Base-by-base conservation (phyloP, 2,888 invertebrate species). In the Margaritifera margaritifera region DNA sequence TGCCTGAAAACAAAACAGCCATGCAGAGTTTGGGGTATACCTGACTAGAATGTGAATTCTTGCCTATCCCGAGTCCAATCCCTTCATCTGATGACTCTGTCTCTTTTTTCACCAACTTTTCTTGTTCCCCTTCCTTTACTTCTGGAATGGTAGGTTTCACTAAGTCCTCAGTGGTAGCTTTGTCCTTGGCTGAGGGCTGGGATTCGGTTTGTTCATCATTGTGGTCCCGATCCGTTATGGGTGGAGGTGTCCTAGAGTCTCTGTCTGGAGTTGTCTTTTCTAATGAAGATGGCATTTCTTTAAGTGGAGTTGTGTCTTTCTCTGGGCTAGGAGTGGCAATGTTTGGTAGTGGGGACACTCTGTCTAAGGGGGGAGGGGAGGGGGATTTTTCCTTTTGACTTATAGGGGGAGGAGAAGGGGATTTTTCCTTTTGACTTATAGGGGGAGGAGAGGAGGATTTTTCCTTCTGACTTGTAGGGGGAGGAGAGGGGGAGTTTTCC, bases 81-180 rank as follows among this genome's bases (percentile, higher is more conserved):
- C 83, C 83, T 66, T 84, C 83, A 69, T 83, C 84, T 5, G 82
- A 81, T 11, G 80, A 75, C 60, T 78, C 79, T 61, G 83, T 82
- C 61, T 75, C 72, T 19, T 64, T 75, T 51, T 82, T 78, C 31
- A 64, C 77, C 31, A 31, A 42, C 18, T 54, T 52, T n/a, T 68
- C 67, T 25, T 53, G 42, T 56, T 50, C 58, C 18, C 27, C 58
- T 18, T 63, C 53, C 50, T 64, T 62, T 18, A 55, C 52, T 42
- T 65, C 65, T 22, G 50, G 57, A 20, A 50, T 60, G 42, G 42
- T 15, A 42, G 42, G 15, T 42, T 42, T 42, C 15, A 2, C 15
- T 15, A 42, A 42, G 42, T 11, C 42, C 42, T 42, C 42, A 42
- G 42, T 42, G 11, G 15, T 15, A 3, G 3, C 42, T 42, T 15